A percentile compares a stretch with the other conserved stretches of the same genome.
These are phyloP conservation scores for Enteromius argenteus DNA, from an alignment of 2,797 vertebrate species.

Conservation along the genomic window DNA sequence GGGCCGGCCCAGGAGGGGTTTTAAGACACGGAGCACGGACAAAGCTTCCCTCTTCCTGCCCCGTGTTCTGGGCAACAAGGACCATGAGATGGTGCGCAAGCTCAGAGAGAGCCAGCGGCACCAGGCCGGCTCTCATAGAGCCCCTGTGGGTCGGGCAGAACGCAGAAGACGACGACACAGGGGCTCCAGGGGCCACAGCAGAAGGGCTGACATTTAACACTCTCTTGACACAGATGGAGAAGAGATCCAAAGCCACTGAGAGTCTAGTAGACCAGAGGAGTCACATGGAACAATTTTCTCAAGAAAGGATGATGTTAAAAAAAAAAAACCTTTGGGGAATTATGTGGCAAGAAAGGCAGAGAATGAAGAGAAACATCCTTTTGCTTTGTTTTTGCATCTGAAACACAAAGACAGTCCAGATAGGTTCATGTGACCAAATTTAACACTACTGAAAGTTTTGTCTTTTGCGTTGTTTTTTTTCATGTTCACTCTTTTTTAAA, in stretches of 20 bases:
- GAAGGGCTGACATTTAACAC: constrained; percentile 57
- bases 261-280: constrained; percentile 20
- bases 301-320: constrained; percentile 36
- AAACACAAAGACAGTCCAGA: constrained; percentile 39
- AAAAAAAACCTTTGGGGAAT: constrained; percentile 6
- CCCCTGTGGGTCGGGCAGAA: constrained; percentile 59
- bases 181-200: constrained; percentile 54
- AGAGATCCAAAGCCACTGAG: background rate
- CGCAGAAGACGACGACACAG: constrained; percentile 75
- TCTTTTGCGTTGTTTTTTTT: constrained; percentile 33
- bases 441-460: constrained; percentile 62
- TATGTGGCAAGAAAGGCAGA: constrained; percentile 29
- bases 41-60: constrained; percentile 96
- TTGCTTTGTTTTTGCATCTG: background rate
- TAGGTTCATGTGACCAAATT: constrained; percentile 62
- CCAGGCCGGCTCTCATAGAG: constrained; percentile 63
- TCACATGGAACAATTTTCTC: constrained; percentile 28
- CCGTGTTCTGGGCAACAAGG: constrained; percentile 90
- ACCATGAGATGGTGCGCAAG: constrained; percentile 89
- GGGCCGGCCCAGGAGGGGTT: constrained; percentile 93
- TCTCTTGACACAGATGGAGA: constrained; percentile 27
- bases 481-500: constrained; percentile 49
- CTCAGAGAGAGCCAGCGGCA: constrained; percentile 76
- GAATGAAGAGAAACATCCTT: constrained; percentile 4
- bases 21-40: constrained; percentile 93